phyloP scores from a whole-genome alignment of 1,140 invertebrate species.

The Schlechtendalia chinensis region DNA sequence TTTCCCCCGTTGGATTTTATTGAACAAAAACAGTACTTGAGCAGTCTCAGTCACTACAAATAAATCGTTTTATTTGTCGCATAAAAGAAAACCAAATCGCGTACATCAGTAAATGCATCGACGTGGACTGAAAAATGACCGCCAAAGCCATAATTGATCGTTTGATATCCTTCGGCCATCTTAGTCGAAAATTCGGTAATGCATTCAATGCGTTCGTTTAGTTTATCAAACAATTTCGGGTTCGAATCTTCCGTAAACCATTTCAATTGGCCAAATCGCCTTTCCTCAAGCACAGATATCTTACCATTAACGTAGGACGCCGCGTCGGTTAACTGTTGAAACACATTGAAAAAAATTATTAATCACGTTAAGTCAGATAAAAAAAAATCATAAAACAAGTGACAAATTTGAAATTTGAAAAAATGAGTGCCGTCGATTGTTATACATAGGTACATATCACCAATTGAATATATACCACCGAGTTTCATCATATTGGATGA shows the following conservation, averaged over 20 bases:
- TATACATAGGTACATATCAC: too few relatives aligned
- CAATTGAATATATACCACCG: too few relatives aligned
- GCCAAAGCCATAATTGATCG: background rate
- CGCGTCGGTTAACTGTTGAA: background rate
- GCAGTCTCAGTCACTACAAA: too few relatives aligned
- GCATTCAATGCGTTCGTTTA: background rate
- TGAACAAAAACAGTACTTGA: too few relatives aligned
- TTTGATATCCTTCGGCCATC: slow-evolving; percentile 15
- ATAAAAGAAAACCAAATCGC: background rate
- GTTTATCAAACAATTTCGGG: background rate
- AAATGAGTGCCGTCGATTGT: too few relatives aligned
- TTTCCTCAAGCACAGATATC: background rate
- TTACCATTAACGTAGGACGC: background rate
- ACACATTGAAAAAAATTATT: too few relatives aligned
- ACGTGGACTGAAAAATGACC: slow-evolving; percentile 8
- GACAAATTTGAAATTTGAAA: too few relatives aligned
- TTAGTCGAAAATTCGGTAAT: slow-evolving; percentile 1
- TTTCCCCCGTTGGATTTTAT: too few relatives aligned
- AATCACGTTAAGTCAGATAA: too few relatives aligned
- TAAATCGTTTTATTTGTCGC: too few relatives aligned
- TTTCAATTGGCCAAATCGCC: background rate
- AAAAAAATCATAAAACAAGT: too few relatives aligned
- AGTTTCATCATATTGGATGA: too few relatives aligned
- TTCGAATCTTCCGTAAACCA: background rate
- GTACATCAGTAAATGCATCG: slow-evolving; percentile 8